Base-by-base conservation (phyloP, 2,113 vertebrate species). In the Verasper variegatus region DNA sequence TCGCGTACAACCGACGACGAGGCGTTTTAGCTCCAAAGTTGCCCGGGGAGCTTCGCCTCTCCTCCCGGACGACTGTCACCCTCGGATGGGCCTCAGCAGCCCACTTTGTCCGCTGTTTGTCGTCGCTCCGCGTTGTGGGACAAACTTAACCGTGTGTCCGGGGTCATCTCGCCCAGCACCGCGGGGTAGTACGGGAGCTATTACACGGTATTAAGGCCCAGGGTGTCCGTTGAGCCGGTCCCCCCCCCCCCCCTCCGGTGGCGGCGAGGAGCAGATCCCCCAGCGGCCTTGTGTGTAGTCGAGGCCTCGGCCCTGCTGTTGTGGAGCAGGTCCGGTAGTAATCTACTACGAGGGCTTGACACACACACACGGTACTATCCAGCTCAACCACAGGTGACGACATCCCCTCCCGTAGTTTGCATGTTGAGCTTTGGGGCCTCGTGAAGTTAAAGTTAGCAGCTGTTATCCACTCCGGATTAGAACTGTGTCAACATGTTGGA, bases 251-350 rank as follows among this genome's bases (percentile, higher is more conserved):
- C 27, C 27, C 18, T 10, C 20, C 76, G 71, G 83, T 74, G 58
- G 67, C 59, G 24, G 69, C 11, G 79, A 81, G 83, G 9, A 69
- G 76, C 75, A 78, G 85, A 81, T 71, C 85, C 85, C 82, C 74
- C 72, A 88, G 93, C 88, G 94, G 94, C 93, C 93, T 93, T 83
- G 83, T 83, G 90, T 86, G 86, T 65, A 79, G 68, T 68, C 47
- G 82, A 89, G 93, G 93, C 94, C 94, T 93, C 76, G 85, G 87
- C 86, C 90, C 88, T 88, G 83, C 80, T 74, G 89, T 84, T 86
- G 90, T 91, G 89, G 89, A 91, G 92, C 92, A 89, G 74, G 89
- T 78, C 80, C 87, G 92, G 89, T 92, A 87, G 92, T 93, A 93
- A 91, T 90, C 86, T 91, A 92, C 92, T 93, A 93, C 94, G 82